phyloP scores from a whole-genome alignment of 2,797 vertebrate genomes.

The Xenopus petersii region DNA sequence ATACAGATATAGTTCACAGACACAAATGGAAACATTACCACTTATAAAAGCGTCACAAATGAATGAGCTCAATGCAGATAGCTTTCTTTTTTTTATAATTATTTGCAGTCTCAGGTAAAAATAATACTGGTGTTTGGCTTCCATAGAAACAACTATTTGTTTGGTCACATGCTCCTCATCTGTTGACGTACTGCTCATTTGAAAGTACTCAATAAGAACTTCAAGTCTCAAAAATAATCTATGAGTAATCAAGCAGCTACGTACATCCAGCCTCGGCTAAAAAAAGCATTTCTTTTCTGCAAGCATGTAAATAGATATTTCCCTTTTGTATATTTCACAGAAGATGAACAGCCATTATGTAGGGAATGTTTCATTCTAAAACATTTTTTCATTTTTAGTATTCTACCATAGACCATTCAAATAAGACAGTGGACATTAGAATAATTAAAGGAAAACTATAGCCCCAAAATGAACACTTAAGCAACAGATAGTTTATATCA shows the following conservation, averaged over 20 bases:
- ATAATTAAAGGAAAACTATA: too few relatives aligned
- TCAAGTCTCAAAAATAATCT: conserved; percentile 29
- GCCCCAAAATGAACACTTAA: too few relatives aligned
- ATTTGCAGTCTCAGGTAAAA: conserved; percentile 22
- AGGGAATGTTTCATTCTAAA: not conserved
- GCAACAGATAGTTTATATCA: too few relatives aligned
- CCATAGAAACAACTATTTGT: conserved; percentile 37
- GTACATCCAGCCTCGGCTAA: not conserved
- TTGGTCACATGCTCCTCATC: not conserved
- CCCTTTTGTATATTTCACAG: not conserved
- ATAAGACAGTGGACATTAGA: too few relatives aligned
- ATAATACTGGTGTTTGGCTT: conserved; percentile 27
- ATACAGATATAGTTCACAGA: too few relatives aligned
- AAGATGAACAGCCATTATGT: not conserved
- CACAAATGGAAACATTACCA: not conserved
- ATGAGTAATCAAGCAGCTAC: conserved; percentile 10
- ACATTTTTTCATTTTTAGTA: too few relatives aligned
- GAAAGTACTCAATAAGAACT: conserved; percentile 13
- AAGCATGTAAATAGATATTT: not conserved
- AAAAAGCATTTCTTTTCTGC: conserved; percentile 9
- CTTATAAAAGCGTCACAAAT: not conserved
- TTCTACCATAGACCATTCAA: too few relatives aligned
- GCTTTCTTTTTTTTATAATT: not conserved
- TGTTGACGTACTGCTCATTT: conserved; percentile 15
- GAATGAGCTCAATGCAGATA: not conserved